phyloP scores from a whole-genome alignment of 2,888 invertebrate species.

The Sicus ferrugineus region DNA sequence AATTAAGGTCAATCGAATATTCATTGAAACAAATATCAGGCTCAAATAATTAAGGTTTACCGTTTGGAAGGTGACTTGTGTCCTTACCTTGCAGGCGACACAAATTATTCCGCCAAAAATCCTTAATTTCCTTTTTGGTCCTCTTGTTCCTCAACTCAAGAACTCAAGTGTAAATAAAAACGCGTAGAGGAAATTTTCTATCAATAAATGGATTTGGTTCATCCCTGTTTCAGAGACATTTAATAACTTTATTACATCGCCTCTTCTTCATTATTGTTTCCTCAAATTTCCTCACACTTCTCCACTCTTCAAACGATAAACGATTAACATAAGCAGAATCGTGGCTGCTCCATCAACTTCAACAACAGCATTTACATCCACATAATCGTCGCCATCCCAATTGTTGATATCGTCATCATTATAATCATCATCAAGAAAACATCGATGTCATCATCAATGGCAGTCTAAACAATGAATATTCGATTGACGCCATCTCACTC shows the following conservation, averaged over 20 bases:
- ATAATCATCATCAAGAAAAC: conserved; percentile 23
- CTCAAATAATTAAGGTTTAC: too few species aligned
- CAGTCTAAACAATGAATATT: conserved; percentile 19
- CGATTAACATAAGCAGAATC: conserved; percentile 11
- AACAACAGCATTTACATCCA: conserved; percentile 6
- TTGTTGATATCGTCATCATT: neutral
- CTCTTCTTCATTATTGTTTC: neutral
- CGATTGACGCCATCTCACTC: conserved; percentile 16
- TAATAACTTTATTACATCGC: neutral
- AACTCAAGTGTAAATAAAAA: conserved; percentile 5
- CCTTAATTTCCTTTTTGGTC: neutral
- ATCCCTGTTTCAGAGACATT: neutral
- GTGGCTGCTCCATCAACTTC: too few species aligned
- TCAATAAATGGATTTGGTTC: neutral
- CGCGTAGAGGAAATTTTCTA: neutral
- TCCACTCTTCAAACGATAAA: neutral
- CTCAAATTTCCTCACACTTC: too few species aligned
- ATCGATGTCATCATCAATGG: conserved; percentile 32
- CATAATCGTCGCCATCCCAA: conserved; percentile 2
- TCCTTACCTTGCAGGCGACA: too few species aligned
- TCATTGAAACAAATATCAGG: too few species aligned
- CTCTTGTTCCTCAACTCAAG: neutral
- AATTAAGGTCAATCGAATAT: conserved; percentile 10
- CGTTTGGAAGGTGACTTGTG: too few species aligned
- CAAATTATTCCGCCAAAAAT: too few species aligned